These are phyloP conservation scores for Drosophila lowei DNA, from an alignment of 1,140 invertebrate genomes.

Conservation along the genomic window DNA sequence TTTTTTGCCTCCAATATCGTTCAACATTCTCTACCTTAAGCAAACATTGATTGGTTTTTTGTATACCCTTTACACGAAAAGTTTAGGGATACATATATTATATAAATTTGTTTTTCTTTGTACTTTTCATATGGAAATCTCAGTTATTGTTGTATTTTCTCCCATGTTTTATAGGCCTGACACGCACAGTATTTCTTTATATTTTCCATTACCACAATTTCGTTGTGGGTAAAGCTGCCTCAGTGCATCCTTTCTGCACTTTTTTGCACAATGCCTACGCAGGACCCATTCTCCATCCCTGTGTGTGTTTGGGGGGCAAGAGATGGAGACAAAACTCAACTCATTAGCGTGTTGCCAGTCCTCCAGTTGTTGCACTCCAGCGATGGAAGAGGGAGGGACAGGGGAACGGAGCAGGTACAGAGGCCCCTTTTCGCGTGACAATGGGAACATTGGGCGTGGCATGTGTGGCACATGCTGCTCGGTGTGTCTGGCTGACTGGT, in stretches of 20 bases:
- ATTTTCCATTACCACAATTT: constrained; percentile 71
- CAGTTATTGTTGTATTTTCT: too few relatives aligned
- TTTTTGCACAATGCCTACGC: constrained; percentile 62
- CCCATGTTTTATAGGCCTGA: background rate
- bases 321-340: constrained; percentile 54
- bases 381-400: background rate
- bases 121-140: too few relatives aligned
- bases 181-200: background rate
- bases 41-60: too few relatives aligned
- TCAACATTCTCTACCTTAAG: too few relatives aligned
- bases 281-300: constrained; percentile 21
- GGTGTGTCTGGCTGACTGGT: constrained; percentile 58
- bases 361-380: too few relatives aligned
- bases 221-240: constrained; percentile 40
- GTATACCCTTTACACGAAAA: too few relatives aligned
- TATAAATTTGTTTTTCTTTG: too few relatives aligned
- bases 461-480: constrained; percentile 56
- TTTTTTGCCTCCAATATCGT: too few relatives aligned
- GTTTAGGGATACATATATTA: too few relatives aligned
- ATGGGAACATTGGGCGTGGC: constrained; percentile 47
- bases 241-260: constrained; percentile 56
- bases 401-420: background rate
- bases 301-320: constrained; percentile 23
- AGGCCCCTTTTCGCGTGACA: constrained; percentile 9
- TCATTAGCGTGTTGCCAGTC: constrained; percentile 62